Evolutionary conservation across 2,888 invertebrate species (phyloP), one percentile per base, ranked within the genome.

Genomic region (Troglohyphantes excavatus): DNA sequence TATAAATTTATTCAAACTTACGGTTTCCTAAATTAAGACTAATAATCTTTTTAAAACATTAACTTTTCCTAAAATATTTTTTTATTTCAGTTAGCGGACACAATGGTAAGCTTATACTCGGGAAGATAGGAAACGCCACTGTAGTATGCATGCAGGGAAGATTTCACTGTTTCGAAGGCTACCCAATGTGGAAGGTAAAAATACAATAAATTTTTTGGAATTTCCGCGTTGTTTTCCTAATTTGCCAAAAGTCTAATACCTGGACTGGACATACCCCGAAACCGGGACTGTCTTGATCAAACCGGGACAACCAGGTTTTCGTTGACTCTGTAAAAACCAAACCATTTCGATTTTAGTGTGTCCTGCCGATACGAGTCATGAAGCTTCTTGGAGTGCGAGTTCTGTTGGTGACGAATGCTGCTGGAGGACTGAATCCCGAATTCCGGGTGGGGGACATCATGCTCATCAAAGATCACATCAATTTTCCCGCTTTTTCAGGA

Each of bases 71-170:
- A n/a, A n/a, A n/a, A n/a, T n/a, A n/a, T n/a, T n/a, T n/a, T 68
- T 70, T 43, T n/a, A 33, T 92, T 93, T 96, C 97, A 85, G 99
- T 99, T 0, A 96, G 96, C 92, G 98, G 99, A 0, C 99, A 99
- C 94, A 96, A 96, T 26, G 99, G 99, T 0, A 95, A 96, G 93
- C 94, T 99, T 93, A 97, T 99, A 53, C 98, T 99, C 93, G 99
- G 99, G 0, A 95, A 95, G 72, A 94, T 99, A 43, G 95, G 95
- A 17, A 96, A 96, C 9, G 95, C 97, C 2, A 95, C 96, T 0
- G 96, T 98, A 0, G 96, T 99, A 92, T 97, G 98, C 92, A 98
- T 99, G 98, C 98, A 99, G 94, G 99, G 99, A 19, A 95, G 99
- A 81, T 98, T 99, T 94, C 99, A 99, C 93, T 96, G 97, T 92